These are phyloP conservation scores for Scaptomyza parva DNA, from an alignment of 2,888 invertebrate genomes.

Conservation along the genomic window DNA sequence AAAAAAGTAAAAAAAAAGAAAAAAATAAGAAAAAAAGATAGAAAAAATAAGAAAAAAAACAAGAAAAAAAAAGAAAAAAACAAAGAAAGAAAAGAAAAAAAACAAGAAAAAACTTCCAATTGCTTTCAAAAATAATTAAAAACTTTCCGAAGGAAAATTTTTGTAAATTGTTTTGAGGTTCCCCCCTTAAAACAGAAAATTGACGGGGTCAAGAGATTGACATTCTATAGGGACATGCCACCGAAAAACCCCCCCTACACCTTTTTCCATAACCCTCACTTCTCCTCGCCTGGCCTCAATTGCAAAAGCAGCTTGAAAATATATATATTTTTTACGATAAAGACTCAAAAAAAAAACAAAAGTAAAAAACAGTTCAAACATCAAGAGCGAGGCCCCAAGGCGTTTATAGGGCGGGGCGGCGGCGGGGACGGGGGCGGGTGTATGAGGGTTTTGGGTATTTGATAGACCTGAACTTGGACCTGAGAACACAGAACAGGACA, in stretches of 20 bases:
- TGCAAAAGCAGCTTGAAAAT: constrained; percentile 50
- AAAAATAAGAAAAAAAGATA: constrained; percentile 1
- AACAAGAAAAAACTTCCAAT: no score
- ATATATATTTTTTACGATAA: constrained; percentile 70
- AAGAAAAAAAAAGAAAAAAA: constrained; percentile 6
- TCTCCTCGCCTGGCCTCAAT: neutral
- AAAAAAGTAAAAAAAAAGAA: constrained; percentile 5
- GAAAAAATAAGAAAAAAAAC: no score
- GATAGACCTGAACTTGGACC: constrained; percentile 23
- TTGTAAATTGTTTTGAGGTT: constrained; percentile 69
- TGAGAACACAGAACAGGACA: constrained; percentile 62
- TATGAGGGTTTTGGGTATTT: neutral
- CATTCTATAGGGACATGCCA: constrained; percentile 33
- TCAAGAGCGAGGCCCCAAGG: constrained; percentile 23
- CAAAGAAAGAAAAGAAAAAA: constrained; percentile 4
- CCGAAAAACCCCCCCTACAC: neutral
- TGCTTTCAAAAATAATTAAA: constrained; percentile 69
- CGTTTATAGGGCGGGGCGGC: neutral
- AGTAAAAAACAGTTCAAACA: no score
- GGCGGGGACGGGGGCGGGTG: neutral
- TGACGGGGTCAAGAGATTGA: constrained; percentile 65
- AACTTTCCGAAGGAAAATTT: constrained; percentile 50
- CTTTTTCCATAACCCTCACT: neutral
- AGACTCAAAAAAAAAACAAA: constrained; percentile 17
- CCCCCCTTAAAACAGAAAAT: no score